phyloP scores from a whole-genome alignment of 1,140 invertebrate species.

The Andrena cerasifolii region DNA sequence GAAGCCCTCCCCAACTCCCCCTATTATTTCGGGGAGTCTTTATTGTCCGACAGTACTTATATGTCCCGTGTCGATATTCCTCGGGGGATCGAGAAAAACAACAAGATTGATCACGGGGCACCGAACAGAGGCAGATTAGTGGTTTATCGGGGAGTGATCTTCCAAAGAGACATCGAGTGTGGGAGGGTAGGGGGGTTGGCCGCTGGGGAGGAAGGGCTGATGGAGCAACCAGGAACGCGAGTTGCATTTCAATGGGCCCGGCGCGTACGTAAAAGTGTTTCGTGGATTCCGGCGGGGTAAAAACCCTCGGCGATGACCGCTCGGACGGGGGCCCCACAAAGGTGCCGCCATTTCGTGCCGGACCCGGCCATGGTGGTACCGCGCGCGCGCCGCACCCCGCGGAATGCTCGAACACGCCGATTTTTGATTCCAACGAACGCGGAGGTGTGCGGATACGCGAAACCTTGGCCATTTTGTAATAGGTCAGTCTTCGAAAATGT shows the following conservation, averaged over 20 bases:
- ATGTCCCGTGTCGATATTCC: conserved; percentile 36
- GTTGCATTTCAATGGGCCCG: conserved; percentile 75
- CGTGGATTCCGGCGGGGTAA: conserved; percentile 75
- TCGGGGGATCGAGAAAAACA: conserved; percentile 55
- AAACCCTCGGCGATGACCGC: conserved; percentile 70
- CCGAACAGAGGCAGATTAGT: conserved; percentile 68
- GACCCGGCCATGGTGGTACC: conserved; percentile 43
- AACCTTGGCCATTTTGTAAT: background rate
- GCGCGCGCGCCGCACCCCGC: conserved; percentile 35
- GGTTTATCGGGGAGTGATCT: conserved; percentile 72
- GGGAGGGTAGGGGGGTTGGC: conserved; percentile 22
- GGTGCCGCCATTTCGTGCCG: conserved; percentile 68
- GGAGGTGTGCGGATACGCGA: background rate
- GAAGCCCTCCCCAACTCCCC: too few relatives aligned
- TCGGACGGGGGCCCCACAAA: conserved; percentile 67
- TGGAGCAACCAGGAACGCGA: conserved; percentile 70
- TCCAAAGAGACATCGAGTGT: conserved; percentile 37
- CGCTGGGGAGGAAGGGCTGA: conserved; percentile 48
- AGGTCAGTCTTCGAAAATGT: background rate
- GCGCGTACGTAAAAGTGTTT: conserved; percentile 75
- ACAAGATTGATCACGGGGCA: conserved; percentile 68
- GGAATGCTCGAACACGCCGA: conserved; percentile 42
- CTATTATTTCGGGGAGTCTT: background rate
- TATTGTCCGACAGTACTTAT: conserved; percentile 41
- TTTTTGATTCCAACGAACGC: conserved; percentile 28